A percentile compares a stretch with the other conserved stretches of the same genome.
Evolutionary conservation across 2,888 invertebrate genomes (phyloP).

Genomic region (Metellina segmentata): DNA sequence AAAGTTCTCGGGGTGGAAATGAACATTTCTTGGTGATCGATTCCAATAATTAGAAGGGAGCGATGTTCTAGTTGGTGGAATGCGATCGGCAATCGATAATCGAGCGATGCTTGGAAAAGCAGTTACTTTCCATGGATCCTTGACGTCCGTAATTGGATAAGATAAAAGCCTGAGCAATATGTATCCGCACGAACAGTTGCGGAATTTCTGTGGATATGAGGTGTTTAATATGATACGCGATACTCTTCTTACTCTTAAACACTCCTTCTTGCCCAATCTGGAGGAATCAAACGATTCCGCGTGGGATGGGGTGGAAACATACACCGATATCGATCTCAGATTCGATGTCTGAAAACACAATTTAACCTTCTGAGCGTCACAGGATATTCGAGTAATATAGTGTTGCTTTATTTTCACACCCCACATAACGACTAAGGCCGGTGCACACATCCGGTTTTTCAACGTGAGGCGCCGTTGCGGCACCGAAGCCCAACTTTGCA

Average conservation of each 20-base stretch:
- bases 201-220: not conserved
- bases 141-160: slow-evolving; percentile 19
- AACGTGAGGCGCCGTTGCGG: no score
- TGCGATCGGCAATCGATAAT: slow-evolving; percentile 50
- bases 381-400: no score
- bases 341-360: no score
- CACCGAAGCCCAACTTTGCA: no score
- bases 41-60: slow-evolving; percentile 54
- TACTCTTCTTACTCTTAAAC: not conserved
- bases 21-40: slow-evolving; percentile 40
- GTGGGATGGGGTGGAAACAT: not conserved
- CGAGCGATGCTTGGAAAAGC: not conserved
- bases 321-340: not conserved
- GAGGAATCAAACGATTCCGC: not conserved
- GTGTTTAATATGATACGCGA: not conserved
- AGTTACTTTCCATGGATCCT: slow-evolving; percentile 9
- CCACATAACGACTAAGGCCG: no score
- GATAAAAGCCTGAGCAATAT: slow-evolving; percentile 19
- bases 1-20: slow-evolving; percentile 29
- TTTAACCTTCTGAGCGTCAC: no score
- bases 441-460: no score
- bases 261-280: no score
- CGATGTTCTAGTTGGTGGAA: slow-evolving; percentile 6
- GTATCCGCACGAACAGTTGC: not conserved
- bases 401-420: no score